Conservation (phyloP, 2,797 vertebrate species). For the Cirrhinus mrigala region DNA sequence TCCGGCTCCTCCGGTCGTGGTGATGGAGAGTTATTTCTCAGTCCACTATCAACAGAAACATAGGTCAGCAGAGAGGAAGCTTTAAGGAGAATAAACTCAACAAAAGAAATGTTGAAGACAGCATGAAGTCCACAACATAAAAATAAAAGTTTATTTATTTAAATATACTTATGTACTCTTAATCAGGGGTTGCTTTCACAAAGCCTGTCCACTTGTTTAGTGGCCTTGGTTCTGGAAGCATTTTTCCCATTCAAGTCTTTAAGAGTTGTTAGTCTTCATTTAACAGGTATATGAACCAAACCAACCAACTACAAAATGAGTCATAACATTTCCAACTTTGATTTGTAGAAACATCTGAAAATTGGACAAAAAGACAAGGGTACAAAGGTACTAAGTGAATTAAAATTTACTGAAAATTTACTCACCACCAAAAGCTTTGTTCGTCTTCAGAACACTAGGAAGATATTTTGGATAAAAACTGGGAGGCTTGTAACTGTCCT, state of each 20-base stretch:
- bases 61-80: slow-evolving; percentile 20
- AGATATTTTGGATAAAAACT: too few relatives aligned
- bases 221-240: too few relatives aligned
- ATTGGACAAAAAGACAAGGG: not conserved
- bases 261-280: too few relatives aligned
- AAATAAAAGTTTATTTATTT: not conserved
- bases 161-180: not conserved
- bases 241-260: too few relatives aligned
- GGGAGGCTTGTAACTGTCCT: too few relatives aligned
- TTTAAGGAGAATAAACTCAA: not conserved
- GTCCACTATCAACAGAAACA: slow-evolving; percentile 29
- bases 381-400: not conserved
- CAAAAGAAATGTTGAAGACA: not conserved
- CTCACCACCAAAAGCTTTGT: too few relatives aligned
- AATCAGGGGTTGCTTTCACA: not conserved
- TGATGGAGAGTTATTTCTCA: slow-evolving; percentile 31
- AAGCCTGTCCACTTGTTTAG: too few relatives aligned
- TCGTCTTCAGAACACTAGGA: too few relatives aligned
- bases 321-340: not conserved
- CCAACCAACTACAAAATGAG: too few relatives aligned
- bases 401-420: too few relatives aligned
- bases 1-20: not conserved
- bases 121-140: not conserved
- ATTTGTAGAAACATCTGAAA: not conserved
- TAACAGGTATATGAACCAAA: too few relatives aligned